These are phyloP conservation scores for Corythoichthys haematopterus DNA, from an alignment of 2,113 vertebrate genomes.

Conservation along the genomic window DNA sequence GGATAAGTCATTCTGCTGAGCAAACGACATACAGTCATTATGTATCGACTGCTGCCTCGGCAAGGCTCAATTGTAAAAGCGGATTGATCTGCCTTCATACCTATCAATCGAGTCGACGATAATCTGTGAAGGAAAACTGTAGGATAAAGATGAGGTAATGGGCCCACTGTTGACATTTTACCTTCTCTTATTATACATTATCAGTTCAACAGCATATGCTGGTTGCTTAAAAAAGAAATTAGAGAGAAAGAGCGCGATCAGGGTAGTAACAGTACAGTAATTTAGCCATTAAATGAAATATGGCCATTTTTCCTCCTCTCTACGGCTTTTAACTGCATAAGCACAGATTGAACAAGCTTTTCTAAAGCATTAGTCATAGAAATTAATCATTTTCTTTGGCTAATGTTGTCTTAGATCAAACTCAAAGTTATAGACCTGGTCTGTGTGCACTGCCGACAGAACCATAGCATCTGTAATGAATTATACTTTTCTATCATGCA, in stretches of 20 bases:
- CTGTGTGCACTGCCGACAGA: slow-evolving; percentile 19
- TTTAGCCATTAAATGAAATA: slow-evolving; percentile 35
- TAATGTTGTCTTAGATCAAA: slow-evolving; percentile 29
- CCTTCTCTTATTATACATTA: slow-evolving; percentile 21
- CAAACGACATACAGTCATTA: slow-evolving; percentile 33
- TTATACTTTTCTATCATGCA: slow-evolving; percentile 22
- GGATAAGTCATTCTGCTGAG: slow-evolving; percentile 3
- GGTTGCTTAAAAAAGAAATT: slow-evolving; percentile 2
- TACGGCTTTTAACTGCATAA: slow-evolving; percentile 38
- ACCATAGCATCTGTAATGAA: slow-evolving; percentile 21
- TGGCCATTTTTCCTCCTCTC: slow-evolving; percentile 35
- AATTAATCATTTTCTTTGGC: slow-evolving; percentile 38
- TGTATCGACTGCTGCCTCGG: slow-evolving; percentile 14
- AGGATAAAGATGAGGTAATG: slow-evolving; percentile 29
- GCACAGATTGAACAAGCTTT: slow-evolving; percentile 29
- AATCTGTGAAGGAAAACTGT: slow-evolving; percentile 38
- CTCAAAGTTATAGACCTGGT: slow-evolving; percentile 6
- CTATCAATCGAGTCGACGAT: slow-evolving; percentile 13
- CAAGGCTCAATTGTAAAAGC: slow-evolving; percentile 9
- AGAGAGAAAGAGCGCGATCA: neutral
- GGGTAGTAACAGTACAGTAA: slow-evolving; percentile 30
- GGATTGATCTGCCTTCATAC: slow-evolving; percentile 25
- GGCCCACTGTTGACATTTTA: slow-evolving; percentile 26
- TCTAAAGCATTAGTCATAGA: slow-evolving; percentile 31
- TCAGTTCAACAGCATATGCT: slow-evolving; percentile 4